Conservation (phyloP, 2,797 vertebrate species). For the Enteromius fasciolatus region DNA sequence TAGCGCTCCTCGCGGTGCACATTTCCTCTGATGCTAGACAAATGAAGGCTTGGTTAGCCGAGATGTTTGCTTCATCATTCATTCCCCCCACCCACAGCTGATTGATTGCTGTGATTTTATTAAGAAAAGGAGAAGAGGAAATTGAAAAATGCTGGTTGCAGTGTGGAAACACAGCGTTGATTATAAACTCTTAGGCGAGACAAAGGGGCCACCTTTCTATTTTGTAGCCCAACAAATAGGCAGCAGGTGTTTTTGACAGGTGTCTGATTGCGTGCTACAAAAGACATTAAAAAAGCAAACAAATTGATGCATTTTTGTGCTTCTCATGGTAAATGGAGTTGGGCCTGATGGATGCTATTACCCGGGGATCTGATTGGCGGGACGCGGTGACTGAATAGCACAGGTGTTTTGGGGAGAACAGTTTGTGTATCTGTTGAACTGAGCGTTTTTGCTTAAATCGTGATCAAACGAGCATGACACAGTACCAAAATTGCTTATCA, state of each 20-base stretch:
- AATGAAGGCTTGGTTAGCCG: slow-evolving; percentile 75
- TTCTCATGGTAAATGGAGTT: slow-evolving; percentile 59
- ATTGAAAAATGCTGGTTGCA: slow-evolving; percentile 82
- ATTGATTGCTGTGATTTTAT: slow-evolving; percentile 83
- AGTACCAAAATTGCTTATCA: neutral
- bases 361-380: slow-evolving; percentile 56
- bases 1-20: slow-evolving; percentile 34
- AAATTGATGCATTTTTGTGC: slow-evolving; percentile 71
- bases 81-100: slow-evolving; percentile 67
- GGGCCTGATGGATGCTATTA: slow-evolving; percentile 81
- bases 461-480: neutral
- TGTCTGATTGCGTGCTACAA: slow-evolving; percentile 80
- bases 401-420: slow-evolving; percentile 73
- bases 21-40: slow-evolving; percentile 72
- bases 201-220: slow-evolving; percentile 71
- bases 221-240: slow-evolving; percentile 65
- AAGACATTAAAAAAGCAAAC: slow-evolving; percentile 83
- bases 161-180: slow-evolving; percentile 81
- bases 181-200: slow-evolving; percentile 79
- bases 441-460: slow-evolving; percentile 56
- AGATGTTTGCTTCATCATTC: slow-evolving; percentile 79
- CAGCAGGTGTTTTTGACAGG: slow-evolving; percentile 81
- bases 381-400: slow-evolving; percentile 58
- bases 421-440: slow-evolving; percentile 58
- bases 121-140: slow-evolving; percentile 81